Percentiles rank a stretch among this genome's conserved stretches.
Conservation (phyloP, 2,888 invertebrate species). For the Plebejus melissa region DNA sequence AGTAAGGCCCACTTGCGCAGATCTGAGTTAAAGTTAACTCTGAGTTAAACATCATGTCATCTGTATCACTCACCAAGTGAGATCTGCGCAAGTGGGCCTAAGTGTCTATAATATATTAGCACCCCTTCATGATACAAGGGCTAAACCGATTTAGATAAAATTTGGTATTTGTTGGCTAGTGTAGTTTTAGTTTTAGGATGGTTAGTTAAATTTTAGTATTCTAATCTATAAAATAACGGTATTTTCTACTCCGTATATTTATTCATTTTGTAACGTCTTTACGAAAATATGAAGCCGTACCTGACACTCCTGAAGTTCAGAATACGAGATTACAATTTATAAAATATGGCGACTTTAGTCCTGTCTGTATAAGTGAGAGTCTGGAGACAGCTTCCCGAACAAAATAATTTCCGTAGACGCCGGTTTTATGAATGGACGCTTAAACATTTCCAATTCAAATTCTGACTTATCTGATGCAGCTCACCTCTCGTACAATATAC, state of each 20-base stretch:
- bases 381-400: constrained; percentile 31
- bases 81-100: too few species aligned
- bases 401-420: constrained; percentile 35
- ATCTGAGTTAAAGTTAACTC: too few species aligned
- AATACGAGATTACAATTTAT: background rate
- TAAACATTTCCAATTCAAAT: constrained; percentile 32
- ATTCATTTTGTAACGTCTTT: background rate
- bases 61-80: too few species aligned
- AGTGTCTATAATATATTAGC: too few species aligned
- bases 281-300: background rate
- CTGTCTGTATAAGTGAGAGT: constrained; percentile 3
- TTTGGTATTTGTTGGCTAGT: too few species aligned
- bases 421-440: constrained; percentile 32
- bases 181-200: too few species aligned
- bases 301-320: background rate
- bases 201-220: too few species aligned
- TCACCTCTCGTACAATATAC: constrained; percentile 23
- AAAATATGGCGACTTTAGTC: constrained; percentile 10
- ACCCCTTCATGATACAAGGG: too few species aligned
- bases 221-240: background rate
- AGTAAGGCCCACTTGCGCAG: too few species aligned
- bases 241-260: background rate
- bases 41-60: too few species aligned
- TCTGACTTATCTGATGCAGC: constrained; percentile 28
- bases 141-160: too few species aligned